Percentiles rank a stretch among this genome's conserved stretches.
Conservation (phyloP, 2,797 vertebrate species). For the Miopithecus talapoin region DNA sequence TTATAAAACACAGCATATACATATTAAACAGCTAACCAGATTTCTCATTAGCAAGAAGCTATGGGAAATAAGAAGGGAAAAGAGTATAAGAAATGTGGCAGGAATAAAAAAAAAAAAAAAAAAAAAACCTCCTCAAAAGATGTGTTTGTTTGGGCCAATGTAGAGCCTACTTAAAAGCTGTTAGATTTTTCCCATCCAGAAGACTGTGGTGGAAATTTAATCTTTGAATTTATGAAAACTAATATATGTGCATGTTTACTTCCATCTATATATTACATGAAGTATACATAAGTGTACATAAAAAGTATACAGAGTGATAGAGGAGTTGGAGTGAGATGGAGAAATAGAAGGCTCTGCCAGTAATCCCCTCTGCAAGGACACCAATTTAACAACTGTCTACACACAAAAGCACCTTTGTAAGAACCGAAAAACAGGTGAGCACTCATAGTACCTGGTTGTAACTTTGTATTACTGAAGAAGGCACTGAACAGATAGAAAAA, state of each 20-base stretch:
- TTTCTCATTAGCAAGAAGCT: not conserved
- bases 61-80: not conserved
- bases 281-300: not conserved
- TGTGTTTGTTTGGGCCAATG: not conserved
- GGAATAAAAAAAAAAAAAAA: not conserved
- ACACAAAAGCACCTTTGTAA: too few species aligned
- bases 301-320: not conserved
- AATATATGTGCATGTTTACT: not conserved
- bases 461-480: too few species aligned
- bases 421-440: too few species aligned
- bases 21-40: constrained; percentile 3
- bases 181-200: not conserved
- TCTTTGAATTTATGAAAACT: not conserved
- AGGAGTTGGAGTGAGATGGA: too few species aligned
- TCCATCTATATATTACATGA: not conserved
- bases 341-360: too few species aligned
- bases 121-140: not conserved
- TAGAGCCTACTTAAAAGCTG: not conserved
- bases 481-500: too few species aligned
- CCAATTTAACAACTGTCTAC: too few species aligned
- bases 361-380: too few species aligned
- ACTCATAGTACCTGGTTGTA: too few species aligned
- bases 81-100: not conserved
- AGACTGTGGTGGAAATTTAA: not conserved
- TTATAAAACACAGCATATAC: constrained; percentile 21